Percentiles rank a stretch among this genome's conserved stretches.
Evolutionary conservation across 1,140 invertebrate genomes (phyloP).

Genomic region (Aphaenogaster floridana): DNA sequence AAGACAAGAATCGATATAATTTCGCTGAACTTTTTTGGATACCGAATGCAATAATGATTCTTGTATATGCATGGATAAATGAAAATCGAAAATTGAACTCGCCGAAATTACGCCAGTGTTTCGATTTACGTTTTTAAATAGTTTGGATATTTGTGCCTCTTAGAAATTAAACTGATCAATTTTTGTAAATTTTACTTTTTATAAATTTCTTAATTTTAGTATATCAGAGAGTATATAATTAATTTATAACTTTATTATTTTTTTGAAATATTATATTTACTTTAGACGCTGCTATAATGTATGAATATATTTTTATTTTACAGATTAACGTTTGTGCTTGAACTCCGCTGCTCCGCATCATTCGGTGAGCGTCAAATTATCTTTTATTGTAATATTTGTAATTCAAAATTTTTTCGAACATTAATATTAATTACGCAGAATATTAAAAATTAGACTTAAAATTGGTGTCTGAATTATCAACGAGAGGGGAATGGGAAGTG

Average conservation of each 20-base stretch:
- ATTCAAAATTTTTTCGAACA: background rate
- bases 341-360: background rate
- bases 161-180: background rate
- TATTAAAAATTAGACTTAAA: background rate
- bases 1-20: background rate
- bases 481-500: too few species aligned
- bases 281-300: background rate
- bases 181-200: background rate
- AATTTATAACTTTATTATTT: background rate
- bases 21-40: background rate
- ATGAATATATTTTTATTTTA: background rate
- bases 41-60: background rate
- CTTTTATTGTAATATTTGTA: background rate
- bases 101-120: background rate
- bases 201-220: background rate
- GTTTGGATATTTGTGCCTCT: background rate
- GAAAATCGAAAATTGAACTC: background rate
- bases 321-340: background rate
- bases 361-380: background rate
- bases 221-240: background rate
- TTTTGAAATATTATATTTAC: slow-evolving; percentile 5
- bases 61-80: background rate
- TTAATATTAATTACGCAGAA: background rate
- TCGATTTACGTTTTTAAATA: background rate
- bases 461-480: slow-evolving; percentile 17